These are phyloP conservation scores for Ataeniobius toweri DNA, from an alignment of 2,797 vertebrate species.

Conservation along the genomic window DNA sequence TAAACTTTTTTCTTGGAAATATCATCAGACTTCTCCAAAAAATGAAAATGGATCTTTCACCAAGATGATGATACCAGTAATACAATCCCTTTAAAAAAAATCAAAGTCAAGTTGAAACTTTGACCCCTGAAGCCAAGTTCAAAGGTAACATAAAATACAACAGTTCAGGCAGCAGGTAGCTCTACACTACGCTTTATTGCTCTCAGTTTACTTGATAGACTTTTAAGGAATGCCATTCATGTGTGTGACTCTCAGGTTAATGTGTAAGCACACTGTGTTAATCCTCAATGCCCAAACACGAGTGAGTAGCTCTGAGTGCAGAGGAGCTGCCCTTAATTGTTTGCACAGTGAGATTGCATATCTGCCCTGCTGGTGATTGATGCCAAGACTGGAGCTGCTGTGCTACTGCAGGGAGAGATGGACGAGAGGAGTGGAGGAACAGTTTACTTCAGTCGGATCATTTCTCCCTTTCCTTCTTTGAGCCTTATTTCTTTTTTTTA, in stretches of 20 bases:
- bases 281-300: constrained; percentile 61
- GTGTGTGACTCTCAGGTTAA: constrained; percentile 48
- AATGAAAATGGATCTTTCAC: not conserved
- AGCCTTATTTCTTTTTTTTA: constrained; percentile 20
- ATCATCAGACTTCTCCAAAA: too few relatives aligned
- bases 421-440: constrained; percentile 14
- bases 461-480: constrained; percentile 28
- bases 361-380: constrained; percentile 61
- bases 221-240: constrained; percentile 65
- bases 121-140: constrained; percentile 34
- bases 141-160: constrained; percentile 35
- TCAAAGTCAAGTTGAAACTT: constrained; percentile 22
- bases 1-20: too few relatives aligned
- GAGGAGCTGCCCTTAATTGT: constrained; percentile 74
- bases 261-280: constrained; percentile 68
- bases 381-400: constrained; percentile 45
- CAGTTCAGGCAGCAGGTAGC: constrained; percentile 32
- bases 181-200: constrained; percentile 42
- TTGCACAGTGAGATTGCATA: constrained; percentile 75
- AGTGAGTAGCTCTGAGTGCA: constrained; percentile 65
- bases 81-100: not conserved
- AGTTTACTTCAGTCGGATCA: constrained; percentile 42
- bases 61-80: not conserved
- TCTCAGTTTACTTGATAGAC: constrained; percentile 44
- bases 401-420: constrained; percentile 50